Base-by-base conservation (phyloP, 2,888 invertebrate species). In the Andrena praecox region DNA sequence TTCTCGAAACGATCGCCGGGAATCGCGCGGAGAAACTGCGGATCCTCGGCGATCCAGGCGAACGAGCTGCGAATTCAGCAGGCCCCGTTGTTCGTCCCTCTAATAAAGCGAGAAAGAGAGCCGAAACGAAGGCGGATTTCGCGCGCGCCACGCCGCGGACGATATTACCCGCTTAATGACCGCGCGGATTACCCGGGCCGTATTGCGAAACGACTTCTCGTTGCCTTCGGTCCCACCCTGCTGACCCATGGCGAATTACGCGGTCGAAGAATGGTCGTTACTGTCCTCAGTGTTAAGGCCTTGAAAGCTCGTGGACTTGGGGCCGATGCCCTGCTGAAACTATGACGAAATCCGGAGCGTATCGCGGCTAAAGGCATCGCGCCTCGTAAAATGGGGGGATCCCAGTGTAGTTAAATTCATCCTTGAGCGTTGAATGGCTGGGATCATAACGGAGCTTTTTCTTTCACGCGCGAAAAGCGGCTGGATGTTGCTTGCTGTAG, bases 141-240 rank as follows among this genome's bases (percentile, higher is more conserved):
- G 60, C 20, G 50, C 31, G 6, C 56, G 35, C 56, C 31, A 10
- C 52, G 52, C 20, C 16, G 12, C 24, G 50, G 56, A 71, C 68
- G 73, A 73, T 72, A 66, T 79, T 79, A 73, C 42, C 69, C 42
- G 69, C 69, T 79, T 81, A 81, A 81, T 73, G 80, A 66, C 69
- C 80, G n/a, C 42, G 48, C 16, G 79, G 79, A 81, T 81, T 81
- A 69, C 73, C n/a, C 20, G 20, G 24, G 60, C 20, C 69, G 52
- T 73, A 69, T 81, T 35, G 68, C 64, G 69, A 33, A 79, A 81
- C 79, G 68, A 79, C 73, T 73, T 69, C 27, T 59, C 72, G 35
- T 33, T 50, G 33, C 56, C 42, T 74, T 60, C 33, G 59, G 60
- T 52, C 20, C 56, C 20, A 16, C 29, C 16, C 63, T 48, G 0